Base-by-base conservation (phyloP, 2,888 invertebrate genomes). In the Dioctria rufipes region DNA sequence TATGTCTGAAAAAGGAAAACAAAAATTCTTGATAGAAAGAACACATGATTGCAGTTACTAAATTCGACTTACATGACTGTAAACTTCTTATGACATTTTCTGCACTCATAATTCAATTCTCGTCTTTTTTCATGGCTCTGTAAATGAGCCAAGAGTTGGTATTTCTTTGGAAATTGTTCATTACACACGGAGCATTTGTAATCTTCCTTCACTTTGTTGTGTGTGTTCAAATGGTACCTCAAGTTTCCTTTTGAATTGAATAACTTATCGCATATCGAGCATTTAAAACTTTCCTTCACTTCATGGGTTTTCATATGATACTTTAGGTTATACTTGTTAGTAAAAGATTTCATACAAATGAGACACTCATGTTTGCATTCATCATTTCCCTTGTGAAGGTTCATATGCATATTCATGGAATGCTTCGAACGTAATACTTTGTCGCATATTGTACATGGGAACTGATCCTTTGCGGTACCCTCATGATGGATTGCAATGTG, bases 1-100 rank as follows among this genome's bases (percentile, higher is more conserved):
- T 83, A 78, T 81, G 78, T 73, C 83, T 83, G 54, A 5, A 83
- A 82, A 54, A 37, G 25, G 25, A 25, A 25, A 25, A 25, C 25
- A 25, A 25, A 25, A 25, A 25, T 25, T 25, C 25, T 0, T 25
- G 25, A 25, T 2, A n/a, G 0, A 69, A 9, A 51, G 11, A 3
- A 66, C 8, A 2, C 66, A 66, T 42, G 6, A 42, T 49, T 49
- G 2, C 42, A 43, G 25, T 8, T 13, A 69, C 46, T 25, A 58
- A 5, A 73, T 46, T 25, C 4, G 13, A 25, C 39, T 49, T 78
- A 78, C 78, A n/a, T 78, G 4, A 78, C 4, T 39, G 78, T 78
- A 9, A 78, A 78, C 8, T 54, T n/a, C 40, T 65, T 65, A 1
- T 65, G 4, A 13, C 78, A 78, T 78, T 40, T 65, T 51, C 65